Evolutionary conservation across 2,797 vertebrate species (phyloP), one percentile per base, ranked within the genome.

Genomic region (Rhinophrynus dorsalis): DNA sequence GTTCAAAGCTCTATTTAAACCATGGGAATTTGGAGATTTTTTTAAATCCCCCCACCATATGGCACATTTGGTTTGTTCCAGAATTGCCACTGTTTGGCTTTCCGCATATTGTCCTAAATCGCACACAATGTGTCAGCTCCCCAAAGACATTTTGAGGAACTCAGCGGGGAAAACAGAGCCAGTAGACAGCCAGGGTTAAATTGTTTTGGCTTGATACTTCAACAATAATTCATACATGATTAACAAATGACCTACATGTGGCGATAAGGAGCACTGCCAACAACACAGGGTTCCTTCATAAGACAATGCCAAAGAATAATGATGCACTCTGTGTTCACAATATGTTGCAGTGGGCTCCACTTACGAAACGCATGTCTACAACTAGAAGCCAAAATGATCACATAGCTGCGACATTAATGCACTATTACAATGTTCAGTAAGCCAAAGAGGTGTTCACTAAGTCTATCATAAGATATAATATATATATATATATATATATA

Each of bases 231-330:
- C 62, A 73, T 59, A 73, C 70, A 60, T 60, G 62, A 59, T 73
- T 73, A 67, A 67, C 62, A 30, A 73, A 73, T 73, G 55, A 66
- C 64, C 62, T 73, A 54, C 62, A 66, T 73, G 62, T 67, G 55
- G 70, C 67, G 62, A 52, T 59, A 51, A 40, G 70, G 62, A 59
- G 42, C 37, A 6, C 55, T 73, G 70, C 70, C 70, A 73, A 52
- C 56, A 33, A 30, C 61, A 66, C 61, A 54, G 62, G 20, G 26
- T 67, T 73, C 38, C 47, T 54, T 17, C 18, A 35, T 45, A 8
- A 58, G 26, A 47, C 55, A 7, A 54, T 60, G 70, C 62, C 62
- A 66, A 27, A 48, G 38, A 67, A 73, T 73, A 59, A 73, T 50
- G 45, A 73, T 65, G 18, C 26, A 58, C 44, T 65, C 42, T 27